Conservation (phyloP, 2,113 vertebrate genomes). For the Himantopus leucocephalus region DNA sequence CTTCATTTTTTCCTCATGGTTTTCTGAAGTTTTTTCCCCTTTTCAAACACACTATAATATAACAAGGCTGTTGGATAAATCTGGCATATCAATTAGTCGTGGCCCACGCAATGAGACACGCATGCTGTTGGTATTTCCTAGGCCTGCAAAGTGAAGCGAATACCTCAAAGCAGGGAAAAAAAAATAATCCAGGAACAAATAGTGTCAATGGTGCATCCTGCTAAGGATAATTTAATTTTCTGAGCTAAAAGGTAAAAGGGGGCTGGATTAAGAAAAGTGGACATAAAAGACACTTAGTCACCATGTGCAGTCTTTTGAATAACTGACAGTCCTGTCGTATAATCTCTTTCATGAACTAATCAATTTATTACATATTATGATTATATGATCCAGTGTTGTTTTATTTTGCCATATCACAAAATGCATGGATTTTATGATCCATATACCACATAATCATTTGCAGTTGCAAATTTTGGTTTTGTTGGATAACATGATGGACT, state of each 20-base stretch:
- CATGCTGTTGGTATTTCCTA: not conserved
- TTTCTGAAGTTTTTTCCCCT: not conserved
- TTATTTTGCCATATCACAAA: not conserved
- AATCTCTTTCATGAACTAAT: not conserved
- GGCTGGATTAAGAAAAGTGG: not conserved
- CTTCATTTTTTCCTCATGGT: not conserved
- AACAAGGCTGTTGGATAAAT: not conserved
- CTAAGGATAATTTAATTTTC: not conserved
- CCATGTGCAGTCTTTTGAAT: not conserved
- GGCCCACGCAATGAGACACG: not conserved
- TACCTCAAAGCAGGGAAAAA: not conserved
- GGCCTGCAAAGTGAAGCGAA: not conserved
- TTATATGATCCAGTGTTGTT: not conserved
- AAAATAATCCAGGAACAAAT: not conserved
- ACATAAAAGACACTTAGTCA: not conserved
- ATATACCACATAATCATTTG: accelerated
- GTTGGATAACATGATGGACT: not conserved
- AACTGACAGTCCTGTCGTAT: not conserved
- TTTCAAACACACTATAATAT: not conserved
- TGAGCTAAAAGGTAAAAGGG: not conserved
- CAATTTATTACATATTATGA: not conserved
- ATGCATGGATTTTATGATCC: not conserved
- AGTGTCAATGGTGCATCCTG: not conserved
- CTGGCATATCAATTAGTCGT: not conserved
- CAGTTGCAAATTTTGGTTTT: not conserved